phyloP scores from a whole-genome alignment of 2,888 invertebrate species.

The Cheilosia pagana region DNA sequence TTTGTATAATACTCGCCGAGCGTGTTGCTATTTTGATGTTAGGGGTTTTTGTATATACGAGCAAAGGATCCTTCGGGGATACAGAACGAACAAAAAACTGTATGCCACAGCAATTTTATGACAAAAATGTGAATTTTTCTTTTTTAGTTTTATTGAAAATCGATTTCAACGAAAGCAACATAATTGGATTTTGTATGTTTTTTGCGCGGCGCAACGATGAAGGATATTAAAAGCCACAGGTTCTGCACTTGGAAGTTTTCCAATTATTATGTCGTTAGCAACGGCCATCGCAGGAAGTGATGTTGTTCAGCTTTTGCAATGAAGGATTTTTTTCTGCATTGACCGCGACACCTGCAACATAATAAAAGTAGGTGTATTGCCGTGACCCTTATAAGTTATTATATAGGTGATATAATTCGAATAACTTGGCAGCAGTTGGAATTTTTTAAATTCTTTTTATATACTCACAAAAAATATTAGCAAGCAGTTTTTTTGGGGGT shows the following conservation, averaged over 20 bases:
- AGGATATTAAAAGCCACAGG: conserved; percentile 24
- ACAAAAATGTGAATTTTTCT: not conserved
- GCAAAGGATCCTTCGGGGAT: not conserved
- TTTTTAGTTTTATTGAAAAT: conserved; percentile 1
- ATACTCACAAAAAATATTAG: no score
- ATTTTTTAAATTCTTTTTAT: not conserved
- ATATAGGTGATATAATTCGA: no score
- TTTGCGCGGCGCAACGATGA: not conserved
- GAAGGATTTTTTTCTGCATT: not conserved
- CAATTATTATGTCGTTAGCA: conserved; percentile 36
- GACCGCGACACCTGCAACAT: not conserved
- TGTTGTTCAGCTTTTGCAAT: not conserved
- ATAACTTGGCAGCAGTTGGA: no score
- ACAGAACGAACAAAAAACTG: not conserved
- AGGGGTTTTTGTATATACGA: not conserved
- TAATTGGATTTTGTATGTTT: conserved; percentile 28
- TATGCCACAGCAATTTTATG: conserved; percentile 5
- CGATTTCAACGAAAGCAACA: conserved; percentile 5
- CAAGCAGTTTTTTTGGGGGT: no score
- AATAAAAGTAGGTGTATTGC: not conserved
- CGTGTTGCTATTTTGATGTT: conserved; percentile 9
- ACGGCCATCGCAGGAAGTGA: not conserved
- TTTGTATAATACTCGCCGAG: not conserved
- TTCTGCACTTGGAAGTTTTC: conserved; percentile 26
- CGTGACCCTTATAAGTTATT: not conserved